A percentile compares a stretch with the other conserved stretches of the same genome.
Conservation (phyloP, 2,113 vertebrate genomes). For the Taxidea taxus region DNA sequence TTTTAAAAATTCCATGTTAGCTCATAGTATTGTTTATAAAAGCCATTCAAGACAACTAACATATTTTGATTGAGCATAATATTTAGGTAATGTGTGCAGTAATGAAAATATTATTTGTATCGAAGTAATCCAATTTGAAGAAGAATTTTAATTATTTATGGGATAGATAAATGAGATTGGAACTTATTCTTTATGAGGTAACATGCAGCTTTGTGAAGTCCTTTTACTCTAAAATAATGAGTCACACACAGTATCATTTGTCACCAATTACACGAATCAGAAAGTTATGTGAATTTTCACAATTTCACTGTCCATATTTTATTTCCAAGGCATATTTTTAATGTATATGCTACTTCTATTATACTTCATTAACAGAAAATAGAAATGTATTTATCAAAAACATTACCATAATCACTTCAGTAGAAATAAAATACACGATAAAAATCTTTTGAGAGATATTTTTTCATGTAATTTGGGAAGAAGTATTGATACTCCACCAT, state of each 20-base stretch:
- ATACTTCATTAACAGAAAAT: conserved; percentile 35
- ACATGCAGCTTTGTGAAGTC: conserved; percentile 32
- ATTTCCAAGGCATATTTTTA: not conserved
- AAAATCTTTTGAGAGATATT: not conserved
- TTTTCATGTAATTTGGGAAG: not conserved
- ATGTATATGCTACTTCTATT: not conserved
- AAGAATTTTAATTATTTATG: conserved; percentile 61
- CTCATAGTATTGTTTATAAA: not conserved
- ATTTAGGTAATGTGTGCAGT: not conserved
- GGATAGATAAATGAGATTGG: conserved; percentile 31
- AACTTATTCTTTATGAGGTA: conserved; percentile 35
- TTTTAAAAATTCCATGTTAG: not conserved
- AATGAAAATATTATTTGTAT: not conserved
- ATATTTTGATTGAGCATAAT: conserved; percentile 22
- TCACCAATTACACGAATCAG: conserved; percentile 34
- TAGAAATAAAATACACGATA: not conserved
- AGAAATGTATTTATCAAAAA: conserved; percentile 35
- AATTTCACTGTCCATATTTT: not conserved
- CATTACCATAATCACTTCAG: not conserved
- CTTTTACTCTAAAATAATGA: conserved; percentile 40
- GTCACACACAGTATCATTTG: not conserved
- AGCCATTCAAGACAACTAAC: not conserved
- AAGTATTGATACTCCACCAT: not conserved
- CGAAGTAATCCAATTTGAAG: conserved; percentile 41
- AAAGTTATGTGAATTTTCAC: conserved; percentile 2